Evolutionary conservation across 2,113 vertebrate species (phyloP), one percentile per base, ranked within the genome.

Genomic region (Anser brachyrhynchus): DNA sequence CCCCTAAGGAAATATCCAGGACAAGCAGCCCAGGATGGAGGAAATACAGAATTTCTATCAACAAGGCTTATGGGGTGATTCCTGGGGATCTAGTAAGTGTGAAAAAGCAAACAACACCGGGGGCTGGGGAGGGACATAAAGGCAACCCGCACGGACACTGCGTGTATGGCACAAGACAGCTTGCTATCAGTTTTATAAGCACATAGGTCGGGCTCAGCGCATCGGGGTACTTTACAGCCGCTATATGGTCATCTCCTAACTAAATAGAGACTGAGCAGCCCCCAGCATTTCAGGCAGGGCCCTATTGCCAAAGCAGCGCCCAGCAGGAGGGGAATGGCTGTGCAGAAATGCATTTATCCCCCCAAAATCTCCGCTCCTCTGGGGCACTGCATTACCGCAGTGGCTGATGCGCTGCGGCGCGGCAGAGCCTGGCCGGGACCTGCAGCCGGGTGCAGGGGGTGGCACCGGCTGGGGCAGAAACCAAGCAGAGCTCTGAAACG

Each of bases 151-250:
- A 1, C 0, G 10, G 14, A 80, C 5, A 6, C 37, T 2, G 22
- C 26, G 13, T 11, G n/a, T 10, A 13, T 3, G 6, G 44, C 33
- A 23, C 46, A 37, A 44, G 49, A 33, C 13, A 26, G 25, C 6
- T 72, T 52, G 6, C 49, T 54, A 7, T 16, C 10, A 15, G 23
- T 52, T n/a, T 19, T 18, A 2, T 4, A 13, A 52, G 59, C n/a
- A 4, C 3, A 4, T 2, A 2, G 46, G n/a, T 25, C 39, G 35
- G 46, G 44, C 35, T 70, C n/a, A 3, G 64, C 2, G 10, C 3
- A 7, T 25, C 6, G 25, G 21, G 49, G 31, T 6, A 0, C 64
- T 3, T 1, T 2, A 3, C 6, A 35, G 67, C 25, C 9, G 0
- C 59, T 13, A 0, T 1, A 35, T 39, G 66, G 17, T 31, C 70